Percentiles rank a stretch among this genome's conserved stretches.
These are phyloP conservation scores for Pecten maximus DNA, from an alignment of 2,888 invertebrate genomes.

Conservation along the genomic window DNA sequence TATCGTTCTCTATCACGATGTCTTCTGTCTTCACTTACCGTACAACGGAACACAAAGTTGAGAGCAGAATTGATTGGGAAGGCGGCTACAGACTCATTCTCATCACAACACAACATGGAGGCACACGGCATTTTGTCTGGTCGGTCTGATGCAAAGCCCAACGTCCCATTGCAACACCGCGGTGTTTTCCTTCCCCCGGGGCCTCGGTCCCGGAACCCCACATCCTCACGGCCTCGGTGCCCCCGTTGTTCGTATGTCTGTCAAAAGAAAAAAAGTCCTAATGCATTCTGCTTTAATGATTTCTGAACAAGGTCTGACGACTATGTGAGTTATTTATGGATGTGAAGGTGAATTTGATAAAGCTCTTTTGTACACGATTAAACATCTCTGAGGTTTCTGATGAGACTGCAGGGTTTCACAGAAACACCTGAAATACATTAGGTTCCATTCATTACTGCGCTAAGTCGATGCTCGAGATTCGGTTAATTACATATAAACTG, in stretches of 20 bases:
- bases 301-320: background rate
- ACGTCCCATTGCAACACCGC: background rate
- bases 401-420: background rate
- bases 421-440: too few relatives aligned
- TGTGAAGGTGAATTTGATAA: background rate
- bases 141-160: background rate
- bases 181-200: background rate
- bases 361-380: background rate
- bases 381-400: background rate
- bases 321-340: background rate
- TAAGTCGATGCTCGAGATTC: background rate
- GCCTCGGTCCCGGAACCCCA: background rate
- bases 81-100: background rate
- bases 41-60: conserved; percentile 1
- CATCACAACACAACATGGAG: conserved; percentile 30
- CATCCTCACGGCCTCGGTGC: background rate
- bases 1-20: too few relatives aligned
- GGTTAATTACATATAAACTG: too few relatives aligned
- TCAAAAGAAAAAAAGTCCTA: background rate
- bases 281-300: background rate
- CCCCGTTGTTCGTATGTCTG: conserved; percentile 7
- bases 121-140: conserved; percentile 17
- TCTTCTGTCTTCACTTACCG: background rate
- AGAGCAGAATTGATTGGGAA: background rate
- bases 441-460: background rate